Evolutionary conservation across 2,113 vertebrate species (phyloP).

Genomic region (Otus sunia): DNA sequence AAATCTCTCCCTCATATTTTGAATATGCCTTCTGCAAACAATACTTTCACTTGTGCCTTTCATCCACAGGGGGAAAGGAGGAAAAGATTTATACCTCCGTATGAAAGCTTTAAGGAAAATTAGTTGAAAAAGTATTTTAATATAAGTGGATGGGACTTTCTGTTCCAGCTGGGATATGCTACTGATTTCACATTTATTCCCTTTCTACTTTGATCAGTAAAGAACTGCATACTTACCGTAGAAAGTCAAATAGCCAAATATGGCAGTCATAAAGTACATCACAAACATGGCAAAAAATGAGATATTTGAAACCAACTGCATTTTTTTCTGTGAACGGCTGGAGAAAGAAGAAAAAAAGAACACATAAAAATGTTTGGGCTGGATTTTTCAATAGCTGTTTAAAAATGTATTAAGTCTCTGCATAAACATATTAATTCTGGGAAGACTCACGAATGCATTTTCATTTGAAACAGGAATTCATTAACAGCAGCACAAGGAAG

Average conservation of each 20-base stretch:
- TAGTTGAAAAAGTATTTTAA: neutral
- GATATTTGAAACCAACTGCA: constrained; percentile 82
- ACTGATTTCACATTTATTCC: constrained; percentile 1
- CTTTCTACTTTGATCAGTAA: constrained; percentile 3
- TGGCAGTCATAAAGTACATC: constrained; percentile 83
- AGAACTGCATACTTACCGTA: constrained; percentile 74
- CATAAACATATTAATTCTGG: neutral
- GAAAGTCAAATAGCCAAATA: constrained; percentile 86
- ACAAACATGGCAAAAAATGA: constrained; percentile 84
- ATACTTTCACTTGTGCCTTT: neutral
- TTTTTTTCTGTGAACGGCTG: constrained; percentile 81
- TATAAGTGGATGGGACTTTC: neutral
- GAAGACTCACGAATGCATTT: neutral
- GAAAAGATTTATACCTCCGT: neutral
- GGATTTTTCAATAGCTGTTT: constrained; percentile 9
- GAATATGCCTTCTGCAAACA: neutral
- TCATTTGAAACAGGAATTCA: constrained; percentile 5
- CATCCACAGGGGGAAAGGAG: neutral
- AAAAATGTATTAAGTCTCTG: constrained; percentile 2
- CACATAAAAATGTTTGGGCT: neutral
- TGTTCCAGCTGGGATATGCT: neutral
- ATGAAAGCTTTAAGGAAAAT: neutral
- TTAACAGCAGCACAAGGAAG: neutral
- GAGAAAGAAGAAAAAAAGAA: constrained; percentile 38
- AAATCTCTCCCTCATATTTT: neutral